phyloP scores from a whole-genome alignment of 53 echinoderm and acorn worm genomes.

The Arbacia lixula region DNA sequence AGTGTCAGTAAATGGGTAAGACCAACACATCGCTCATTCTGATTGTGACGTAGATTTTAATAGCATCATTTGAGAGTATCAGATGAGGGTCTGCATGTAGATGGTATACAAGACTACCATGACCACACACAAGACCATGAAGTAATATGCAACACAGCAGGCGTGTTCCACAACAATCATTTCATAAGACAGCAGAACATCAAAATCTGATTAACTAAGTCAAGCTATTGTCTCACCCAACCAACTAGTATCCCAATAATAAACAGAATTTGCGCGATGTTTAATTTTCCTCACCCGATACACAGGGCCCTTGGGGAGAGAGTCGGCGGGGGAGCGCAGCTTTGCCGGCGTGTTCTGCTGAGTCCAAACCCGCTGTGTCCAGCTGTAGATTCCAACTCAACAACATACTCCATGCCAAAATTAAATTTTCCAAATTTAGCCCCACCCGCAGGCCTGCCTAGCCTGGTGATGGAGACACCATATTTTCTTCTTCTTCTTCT shows the following conservation, averaged over 20 bases:
- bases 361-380: constrained; percentile 10
- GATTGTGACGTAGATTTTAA: no score
- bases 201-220: constrained; percentile 36
- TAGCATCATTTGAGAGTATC: no score
- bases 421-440: constrained; percentile 57
- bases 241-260: constrained; percentile 37
- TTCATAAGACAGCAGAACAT: no score
- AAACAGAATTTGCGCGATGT: constrained; percentile 43
- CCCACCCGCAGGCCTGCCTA: constrained; percentile 38
- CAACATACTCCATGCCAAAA: constrained; percentile 46
- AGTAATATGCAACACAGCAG: no score
- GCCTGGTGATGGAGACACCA: not conserved
- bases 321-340: not conserved
- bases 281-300: constrained; percentile 34
- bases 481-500: no score
- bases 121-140: no score
- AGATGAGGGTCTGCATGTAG: no score
- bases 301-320: not conserved
- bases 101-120: no score
- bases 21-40: no score
- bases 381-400: constrained; percentile 33
- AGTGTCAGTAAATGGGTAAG: no score
- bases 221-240: constrained; percentile 47
- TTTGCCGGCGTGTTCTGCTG: not conserved
- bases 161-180: no score